A percentile compares a stretch with the other conserved stretches of the same genome.
Conservation (phyloP, 2,797 vertebrate genomes). For the Brachyrhaphis roseni region DNA sequence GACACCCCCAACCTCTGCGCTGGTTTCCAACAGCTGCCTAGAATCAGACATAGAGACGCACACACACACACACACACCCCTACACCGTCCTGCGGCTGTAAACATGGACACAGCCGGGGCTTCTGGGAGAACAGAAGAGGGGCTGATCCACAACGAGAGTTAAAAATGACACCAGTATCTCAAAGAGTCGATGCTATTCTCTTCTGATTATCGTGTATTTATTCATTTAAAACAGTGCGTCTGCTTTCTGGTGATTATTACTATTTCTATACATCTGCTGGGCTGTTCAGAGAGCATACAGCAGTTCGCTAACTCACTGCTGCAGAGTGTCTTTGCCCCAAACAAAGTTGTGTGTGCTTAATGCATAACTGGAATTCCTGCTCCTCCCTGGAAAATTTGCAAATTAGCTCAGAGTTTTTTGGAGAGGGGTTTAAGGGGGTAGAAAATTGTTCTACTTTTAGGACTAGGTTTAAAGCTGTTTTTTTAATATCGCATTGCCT, state of each 20-base stretch:
- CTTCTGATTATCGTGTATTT: too few species aligned
- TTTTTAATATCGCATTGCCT: neutral
- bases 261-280: neutral
- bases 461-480: neutral
- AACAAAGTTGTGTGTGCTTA: neutral
- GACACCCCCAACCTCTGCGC: constrained; percentile 7
- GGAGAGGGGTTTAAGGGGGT: neutral
- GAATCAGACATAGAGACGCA: constrained; percentile 24
- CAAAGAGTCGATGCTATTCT: neutral
- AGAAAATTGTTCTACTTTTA: neutral
- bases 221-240: neutral
- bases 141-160: neutral
- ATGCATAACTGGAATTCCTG: neutral
- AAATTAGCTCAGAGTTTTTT: neutral
- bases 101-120: constrained; percentile 6
- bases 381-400: neutral
- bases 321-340: neutral
- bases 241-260: neutral
- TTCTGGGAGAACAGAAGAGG: neutral
- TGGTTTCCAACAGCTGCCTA: constrained; percentile 56
- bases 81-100: constrained; percentile 13
- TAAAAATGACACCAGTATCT: neutral
- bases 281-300: neutral
- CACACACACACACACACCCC: neutral
- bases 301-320: neutral